A percentile compares a stretch with the other conserved stretches of the same genome.
Conservation (phyloP, 2,797 vertebrate species). For the Myoxocephalus aenaeus region DNA sequence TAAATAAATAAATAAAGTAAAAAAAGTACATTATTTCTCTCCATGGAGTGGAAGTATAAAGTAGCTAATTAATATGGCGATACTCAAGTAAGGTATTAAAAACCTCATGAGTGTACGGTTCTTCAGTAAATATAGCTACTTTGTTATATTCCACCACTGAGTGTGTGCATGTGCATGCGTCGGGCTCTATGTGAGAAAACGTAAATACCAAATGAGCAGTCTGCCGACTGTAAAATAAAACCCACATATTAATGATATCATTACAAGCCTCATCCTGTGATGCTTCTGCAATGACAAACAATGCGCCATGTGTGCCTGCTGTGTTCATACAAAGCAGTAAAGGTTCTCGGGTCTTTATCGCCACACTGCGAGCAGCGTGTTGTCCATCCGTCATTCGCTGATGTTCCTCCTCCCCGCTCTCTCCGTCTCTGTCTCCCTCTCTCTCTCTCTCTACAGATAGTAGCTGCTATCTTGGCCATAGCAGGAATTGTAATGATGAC, state of each 20-base stretch:
- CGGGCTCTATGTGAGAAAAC: background rate
- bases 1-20: background rate
- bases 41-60: background rate
- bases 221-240: conserved; percentile 24
- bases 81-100: background rate
- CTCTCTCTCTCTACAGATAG: conserved; percentile 85
- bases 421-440: background rate
- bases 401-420: conserved; percentile 12
- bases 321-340: conserved; percentile 32
- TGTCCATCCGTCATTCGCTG: conserved; percentile 53
- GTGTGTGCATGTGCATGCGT: background rate
- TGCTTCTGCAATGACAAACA: conserved; percentile 43
- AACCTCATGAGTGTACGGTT: background rate
- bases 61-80: background rate
- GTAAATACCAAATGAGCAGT: conserved; percentile 1
- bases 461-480: conserved; percentile 97
- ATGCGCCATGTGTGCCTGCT: conserved; percentile 55
- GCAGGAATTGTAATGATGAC: conserved; percentile 99
- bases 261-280: conserved; percentile 21
- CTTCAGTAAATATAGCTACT: background rate
- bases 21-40: background rate
- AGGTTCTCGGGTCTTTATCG: conserved; percentile 48
- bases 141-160: background rate
- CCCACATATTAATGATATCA: conserved; percentile 23
- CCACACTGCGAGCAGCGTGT: conserved; percentile 50